Base-by-base conservation (phyloP, 1,140 invertebrate species). In the Sitodiplosis mosellana region DNA sequence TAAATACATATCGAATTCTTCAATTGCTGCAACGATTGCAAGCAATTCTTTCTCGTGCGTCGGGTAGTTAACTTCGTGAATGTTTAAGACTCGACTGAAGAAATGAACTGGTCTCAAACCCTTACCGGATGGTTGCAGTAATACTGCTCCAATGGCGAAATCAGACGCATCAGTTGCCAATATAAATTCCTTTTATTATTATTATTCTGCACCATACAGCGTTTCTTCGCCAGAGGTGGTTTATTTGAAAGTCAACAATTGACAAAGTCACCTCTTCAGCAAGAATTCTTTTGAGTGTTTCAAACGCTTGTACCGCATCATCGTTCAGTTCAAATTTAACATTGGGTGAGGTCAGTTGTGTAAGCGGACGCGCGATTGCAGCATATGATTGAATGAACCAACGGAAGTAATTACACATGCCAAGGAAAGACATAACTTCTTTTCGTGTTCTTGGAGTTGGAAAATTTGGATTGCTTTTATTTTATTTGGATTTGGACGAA, bases 321-420 rank as follows among this genome's bases (percentile, higher is more conserved):
- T 21, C 20, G 36, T 19, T 48, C 19, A 21, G 14, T 27, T 40
- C 42, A 10, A 19, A 33, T 42, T 48, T 52, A 18, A 34, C 34
- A 14, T 3, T 10, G 15, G 42, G 22, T 34, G 46, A 41, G 12
- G 49, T 17, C 0, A 46, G 20, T 10, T 53, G 48, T 10, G 38
- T 41, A n/a, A 52, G 45, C 1, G 66, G 65, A 19, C 53, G 48
- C 20, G 65, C 54, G 5, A 63, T 45, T 2, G 52, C 48, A 0
- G 68, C 54, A 51, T 71, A 73, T 53, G 70, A 54, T 12, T 53
- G 53, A 27, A 71, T 56, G 49, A 69, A 73, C 8, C 56, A 43
- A 7, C 61, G 47, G 49, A 68, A 68, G 53, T 64, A 70, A 3
- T 57, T 56, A 2, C 61, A 54, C 46, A 70, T 60, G 2, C 67